phyloP scores from a whole-genome alignment of 2,888 invertebrate genomes.

The Athetis lepigone region DNA sequence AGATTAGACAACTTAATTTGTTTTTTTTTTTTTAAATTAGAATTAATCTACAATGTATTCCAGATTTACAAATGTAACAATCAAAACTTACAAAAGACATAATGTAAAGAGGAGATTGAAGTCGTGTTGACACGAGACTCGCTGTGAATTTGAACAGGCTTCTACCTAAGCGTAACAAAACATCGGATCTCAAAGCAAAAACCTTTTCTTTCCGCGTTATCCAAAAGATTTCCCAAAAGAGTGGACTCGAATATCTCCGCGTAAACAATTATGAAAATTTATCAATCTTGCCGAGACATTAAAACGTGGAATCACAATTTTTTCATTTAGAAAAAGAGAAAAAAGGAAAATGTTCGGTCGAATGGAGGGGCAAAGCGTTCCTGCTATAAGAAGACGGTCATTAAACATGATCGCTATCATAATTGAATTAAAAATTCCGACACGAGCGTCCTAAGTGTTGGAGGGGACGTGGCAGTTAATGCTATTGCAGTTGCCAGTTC shows the following conservation, averaged over 20 bases:
- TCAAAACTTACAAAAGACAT: not conserved
- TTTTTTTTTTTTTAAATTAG: too few species aligned
- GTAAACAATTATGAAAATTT: slow-evolving; percentile 77
- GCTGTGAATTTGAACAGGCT: not conserved
- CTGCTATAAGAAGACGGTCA: slow-evolving; percentile 82
- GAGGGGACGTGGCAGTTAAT: slow-evolving; percentile 64
- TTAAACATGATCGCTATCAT: slow-evolving; percentile 90
- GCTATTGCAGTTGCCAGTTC: slow-evolving; percentile 64
- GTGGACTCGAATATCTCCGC: slow-evolving; percentile 61
- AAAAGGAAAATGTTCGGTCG: slow-evolving; percentile 58
- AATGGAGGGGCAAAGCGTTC: slow-evolving; percentile 77
- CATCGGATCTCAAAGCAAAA: slow-evolving; percentile 7
- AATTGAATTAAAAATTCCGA: slow-evolving; percentile 91
- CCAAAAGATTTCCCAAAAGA: slow-evolving; percentile 37
- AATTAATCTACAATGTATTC: too few species aligned
- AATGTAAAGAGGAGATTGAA: not conserved
- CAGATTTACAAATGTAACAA: too few species aligned
- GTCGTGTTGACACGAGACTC: slow-evolving; percentile 1
- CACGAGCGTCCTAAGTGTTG: slow-evolving; percentile 80
- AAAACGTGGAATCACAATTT: slow-evolving; percentile 63
- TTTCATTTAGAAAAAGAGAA: slow-evolving; percentile 57
- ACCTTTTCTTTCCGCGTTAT: slow-evolving; percentile 1
- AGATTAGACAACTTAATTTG: too few species aligned
- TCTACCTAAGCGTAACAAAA: not conserved
- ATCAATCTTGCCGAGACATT: slow-evolving; percentile 78